Base-by-base conservation (phyloP, 1,140 invertebrate species). In the Agrilus planipennis region DNA sequence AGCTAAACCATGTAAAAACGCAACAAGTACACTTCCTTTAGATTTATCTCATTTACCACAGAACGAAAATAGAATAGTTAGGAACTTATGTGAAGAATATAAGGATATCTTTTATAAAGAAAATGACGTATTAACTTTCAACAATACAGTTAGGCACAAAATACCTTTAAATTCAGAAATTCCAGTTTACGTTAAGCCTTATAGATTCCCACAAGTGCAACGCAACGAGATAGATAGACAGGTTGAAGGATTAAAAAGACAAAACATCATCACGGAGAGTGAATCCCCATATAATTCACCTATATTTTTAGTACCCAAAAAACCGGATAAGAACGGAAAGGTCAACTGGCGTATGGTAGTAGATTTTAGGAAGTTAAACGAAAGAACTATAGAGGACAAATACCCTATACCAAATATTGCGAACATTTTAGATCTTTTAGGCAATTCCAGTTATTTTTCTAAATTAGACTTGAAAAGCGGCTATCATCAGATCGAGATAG, bases 321-420 rank as follows among this genome's bases (percentile, higher is more conserved):
- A 45, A 21, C 21, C 16, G 2, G 42, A 42, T 20, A 41, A 28
- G 2, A 10, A 14, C 7, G 28, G 14, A 4, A 37, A 42, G 34
- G 14, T n/a, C 16, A 45, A 41, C 15, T 46, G 36, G 34, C 20
- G 41, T 4, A 27, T 27, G n/a, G 23, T 27, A 7, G 23, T 27
- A n/a, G 23, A 27, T n/a, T 27, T 9, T n/a, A 27, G 60, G n/a
- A n/a, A 34, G 16, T 34, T 69, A 1, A 69, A 71, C 42, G 15
- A 22, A 0, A 35, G 58, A 1, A 69, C 62, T 0, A 48, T 39
- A 10, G 40, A 46, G 29, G 64, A 68, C 34, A 20, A 41, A 14
- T 69, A 53, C 48, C 70, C 68, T 2, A 34, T 71, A 6, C 70
- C 69, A 4, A 50, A 57, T 6, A 64, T 72, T 4, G 56, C 61